Evolutionary conservation across 1,140 invertebrate species (phyloP), one percentile per base, ranked within the genome.

Genomic region (Pachypsylla venusta): DNA sequence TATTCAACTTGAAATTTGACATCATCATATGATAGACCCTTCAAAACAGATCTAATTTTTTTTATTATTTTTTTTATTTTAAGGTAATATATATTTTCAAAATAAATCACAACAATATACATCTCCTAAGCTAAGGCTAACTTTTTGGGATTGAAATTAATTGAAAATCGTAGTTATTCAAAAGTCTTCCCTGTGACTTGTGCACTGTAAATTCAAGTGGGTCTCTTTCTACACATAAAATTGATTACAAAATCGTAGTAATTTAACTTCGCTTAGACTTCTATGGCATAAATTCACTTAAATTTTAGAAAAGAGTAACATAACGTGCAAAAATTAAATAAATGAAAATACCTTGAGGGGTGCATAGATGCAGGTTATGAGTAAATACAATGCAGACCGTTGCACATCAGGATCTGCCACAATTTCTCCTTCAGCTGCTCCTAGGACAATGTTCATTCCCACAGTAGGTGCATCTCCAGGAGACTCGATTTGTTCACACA

Each of bases 351-450:
- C 87, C 69, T 87, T 79, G 61, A 90, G 80, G 0, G 93, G 91
- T 13, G 89, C 89, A 74, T 92, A 96, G 2, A 95, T 89, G 73
- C 90, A 93, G 69, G 94, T 95, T 48, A 91, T 85, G 25, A 97
- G 77, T 10, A 93, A 84, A 64, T 84, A 81, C 0, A 97, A 73
- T 0, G 93, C 92, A 0, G 92, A 84, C 67, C 89, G 87, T 68
- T 94, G 86, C 0, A 96, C 90, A 68, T 97, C 93, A 0, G 90
- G 78, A 68, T 95, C 91, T 2, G 80, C 76, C 0, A 91, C 81
- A 25, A 93, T 86, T 70, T 95, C 90, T 2, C 91, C 89, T 68
- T 93, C 89, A 3, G 90, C 88, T 10, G 90, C 84, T 2, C 86
- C 85, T 67, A 91, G 69, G 42, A 68, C 64, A 56, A 80, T 74